Base-by-base conservation (phyloP, 2,888 invertebrate genomes). In the Lepidochitona cinerea region DNA sequence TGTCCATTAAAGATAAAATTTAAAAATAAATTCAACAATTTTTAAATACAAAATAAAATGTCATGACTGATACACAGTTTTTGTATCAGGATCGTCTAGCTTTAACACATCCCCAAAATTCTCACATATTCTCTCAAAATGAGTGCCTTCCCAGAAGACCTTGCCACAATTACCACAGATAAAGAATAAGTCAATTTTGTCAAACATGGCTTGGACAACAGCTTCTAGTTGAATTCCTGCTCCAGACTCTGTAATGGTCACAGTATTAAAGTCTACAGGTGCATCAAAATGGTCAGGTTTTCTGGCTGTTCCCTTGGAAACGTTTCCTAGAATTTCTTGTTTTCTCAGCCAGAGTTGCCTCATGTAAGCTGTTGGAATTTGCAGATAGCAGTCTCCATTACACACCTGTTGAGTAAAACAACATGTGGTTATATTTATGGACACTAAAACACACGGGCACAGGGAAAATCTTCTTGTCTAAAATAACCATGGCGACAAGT, bases 81-180 rank as follows among this genome's bases (percentile, higher is more conserved):
- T 59, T 1, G 26, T 32, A 29, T 12, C 4, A 4, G 59, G 59
- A n/a, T n/a, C n/a, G 59, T 59, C 32, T 26, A 59, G 14, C 59
- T 23, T 18, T 29, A 88, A 76, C 18, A 89, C 82, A 79, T 86
- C 82, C 4, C 84, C 80, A 72, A 88, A 89, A 79, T 88, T 87
- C 35, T 86, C 81, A 74, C 83, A 84, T 23, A 88, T 84, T 32
- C 79, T 72, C 9, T 77, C 80, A 76, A 92, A 90, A 85, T 92
- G 92, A 1, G 88, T 86, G 1, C 93, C 93, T 78, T 94, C 94
- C 94, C 95, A 95, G 89, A 93, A 95, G 69, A 95, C 92, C 88
- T 94, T 94, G 0, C 95, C 96, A 91, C 96, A 96, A 36, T 87
- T 88, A 80, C 94, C 93, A 90, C 96, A 96, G 37, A 95, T 90